Evolutionary conservation across 1,140 invertebrate species (phyloP).

Genomic region (Cephus cinctus): DNA sequence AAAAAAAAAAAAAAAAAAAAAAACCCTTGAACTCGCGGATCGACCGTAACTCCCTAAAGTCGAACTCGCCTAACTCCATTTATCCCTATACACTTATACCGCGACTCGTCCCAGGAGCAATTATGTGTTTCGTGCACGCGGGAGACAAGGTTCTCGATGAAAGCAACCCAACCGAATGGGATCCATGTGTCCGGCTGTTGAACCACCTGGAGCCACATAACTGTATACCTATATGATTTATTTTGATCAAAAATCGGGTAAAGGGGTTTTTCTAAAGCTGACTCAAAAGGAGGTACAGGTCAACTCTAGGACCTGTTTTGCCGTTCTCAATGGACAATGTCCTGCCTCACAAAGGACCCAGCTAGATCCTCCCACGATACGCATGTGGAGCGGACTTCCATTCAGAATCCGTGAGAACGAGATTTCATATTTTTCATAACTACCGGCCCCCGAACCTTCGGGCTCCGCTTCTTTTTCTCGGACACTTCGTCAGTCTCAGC

Average conservation of each 20-base stretch:
- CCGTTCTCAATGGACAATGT: conserved; percentile 54
- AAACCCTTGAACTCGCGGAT: no score
- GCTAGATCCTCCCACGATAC: conserved; percentile 57
- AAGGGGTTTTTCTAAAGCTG: conserved; percentile 41
- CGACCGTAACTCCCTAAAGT: no score
- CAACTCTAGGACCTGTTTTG: conserved; percentile 51
- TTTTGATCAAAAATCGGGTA: conserved; percentile 50
- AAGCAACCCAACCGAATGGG: no score
- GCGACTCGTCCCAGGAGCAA: no score
- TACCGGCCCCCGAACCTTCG: conserved; percentile 26
- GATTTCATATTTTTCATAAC: conserved; percentile 58
- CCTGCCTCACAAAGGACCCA: conserved; percentile 43
- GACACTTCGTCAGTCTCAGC: neutral
- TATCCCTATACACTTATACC: no score
- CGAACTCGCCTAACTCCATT: no score
- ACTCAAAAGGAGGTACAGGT: conserved; percentile 48
- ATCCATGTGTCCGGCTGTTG: no score
- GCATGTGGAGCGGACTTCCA: conserved; percentile 48
- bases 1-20: no score
- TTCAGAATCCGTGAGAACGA: conserved; percentile 56
- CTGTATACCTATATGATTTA: conserved; percentile 49
- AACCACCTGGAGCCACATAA: conserved; percentile 38
- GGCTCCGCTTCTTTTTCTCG: neutral
- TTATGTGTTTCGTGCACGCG: no score
- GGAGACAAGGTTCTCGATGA: no score